Evolutionary conservation across 2,113 vertebrate species (phyloP), one percentile per base, ranked within the genome.

Genomic region (Callipepla squamata): DNA sequence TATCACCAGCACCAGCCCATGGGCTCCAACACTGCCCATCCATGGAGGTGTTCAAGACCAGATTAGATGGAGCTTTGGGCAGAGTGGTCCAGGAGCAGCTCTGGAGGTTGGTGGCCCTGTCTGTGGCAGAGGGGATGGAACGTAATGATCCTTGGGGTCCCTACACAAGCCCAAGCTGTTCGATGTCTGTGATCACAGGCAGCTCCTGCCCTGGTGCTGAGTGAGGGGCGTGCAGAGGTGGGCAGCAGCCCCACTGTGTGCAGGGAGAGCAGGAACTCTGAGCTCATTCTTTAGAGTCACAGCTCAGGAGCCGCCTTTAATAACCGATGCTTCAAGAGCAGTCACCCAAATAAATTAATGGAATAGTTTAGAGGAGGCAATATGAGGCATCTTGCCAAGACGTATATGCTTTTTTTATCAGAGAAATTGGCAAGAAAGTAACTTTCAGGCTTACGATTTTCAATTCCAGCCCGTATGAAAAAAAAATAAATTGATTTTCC

Each of bases 401-500:
- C 36, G 51, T 59, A 95, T 68, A 95, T 80, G 91, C 92, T 95
- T 97, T 97, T 97, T 97, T 97, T 97, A 96, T 97, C 97, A 97
- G 96, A 82, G 89, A 94, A 97, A 97, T 96, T 97, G 97, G 96
- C 97, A 97, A 93, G 97, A 97, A 96, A 97, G 92, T 88, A 95
- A 95, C 96, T 97, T 96, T 94, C 91, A 94, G 96, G 94, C 96
- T 97, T 96, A 97, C 88, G 92, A 94, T 97, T 97, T 98, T 97
- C 96, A 97, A 97, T 97, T 97, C 96, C 91, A 97, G 93, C 85
- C 87, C 93, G 88, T 92, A 95, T 80, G 96, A 96, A 96, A 96
- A 44, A 96, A 44, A 96, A 98, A 95, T 92, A 97, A 97, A 98
- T 97, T 98, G 97, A 98, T 98, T 97, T 98, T 96, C 68, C 73